Base-by-base conservation (phyloP, 2,888 invertebrate species). In the Drosophila neonasuta region DNA sequence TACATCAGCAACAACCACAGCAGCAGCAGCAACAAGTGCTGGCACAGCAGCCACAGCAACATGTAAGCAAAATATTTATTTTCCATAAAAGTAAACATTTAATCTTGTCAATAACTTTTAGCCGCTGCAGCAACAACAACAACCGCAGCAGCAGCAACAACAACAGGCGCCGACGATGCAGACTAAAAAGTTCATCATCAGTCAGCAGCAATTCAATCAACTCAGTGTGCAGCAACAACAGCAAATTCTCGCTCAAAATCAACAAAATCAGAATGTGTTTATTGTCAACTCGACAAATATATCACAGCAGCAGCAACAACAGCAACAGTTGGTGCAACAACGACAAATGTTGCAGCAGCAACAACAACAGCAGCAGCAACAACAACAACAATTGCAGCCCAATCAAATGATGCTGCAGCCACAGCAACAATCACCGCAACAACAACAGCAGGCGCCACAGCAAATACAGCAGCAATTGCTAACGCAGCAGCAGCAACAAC, bases 161-260 rank as follows among this genome's bases (percentile, higher is more conserved):
- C 77, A 79, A 32, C 83, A 79, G 51, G 67, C 77, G 42, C 90
- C 88, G 61, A 79, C 87, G 9, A 78, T 83, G 54, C 78, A 83
- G 30, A 77, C 81, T 9, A 89, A 90, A 57, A 89, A 91, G 80
- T 89, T 91, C 73, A 89, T 93, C 39, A 92, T 93, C 88, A 93
- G 92, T 55, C 93, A 93, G 45, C 94, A 94, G 74, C 93, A 94
- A 74, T 92, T 93, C 74, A 94, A 94, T 87, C 93, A 94, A 77
- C 92, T 93, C 48, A 93, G 93, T 17, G 92, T 92, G 45, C 94
- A 94, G 77, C 92, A 92, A 64, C 92, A 92, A 61, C 90, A 91
- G 54, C 91, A 91, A 67, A 90, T 91, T 64, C 71, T 91, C 36
- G 90, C 91, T 3, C 90, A 91, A 69, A 90, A 90, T 74, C 91